Evolutionary conservation across 2,113 vertebrate genomes (phyloP), one percentile per base, ranked within the genome.

Genomic region (Spermophilus dauricus): DNA sequence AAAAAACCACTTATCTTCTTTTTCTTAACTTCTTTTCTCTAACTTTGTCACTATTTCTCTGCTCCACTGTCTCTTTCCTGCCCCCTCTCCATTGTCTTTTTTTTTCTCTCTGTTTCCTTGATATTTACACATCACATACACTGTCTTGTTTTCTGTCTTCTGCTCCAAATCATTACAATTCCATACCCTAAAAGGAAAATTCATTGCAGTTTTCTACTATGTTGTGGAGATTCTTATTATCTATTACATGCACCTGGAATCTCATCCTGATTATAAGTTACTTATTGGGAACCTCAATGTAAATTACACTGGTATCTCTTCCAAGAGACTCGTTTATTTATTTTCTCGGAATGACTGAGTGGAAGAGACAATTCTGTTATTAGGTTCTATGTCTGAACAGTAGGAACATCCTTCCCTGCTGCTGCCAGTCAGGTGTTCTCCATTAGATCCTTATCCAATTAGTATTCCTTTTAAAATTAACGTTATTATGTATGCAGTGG

Each of bases 401-500:
- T 56, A 92, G 42, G 34, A 10, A 37, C 8, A 61, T 30, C 1
- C 12, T 82, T 94, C 26, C 22, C 20, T 42, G 28, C 34, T 69
- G 7, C 56, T 93, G 37, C n/a, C 72, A 80, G 17, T 89, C 32
- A 91, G 22, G 7, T 32, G 8, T 28, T 9, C 11, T 80, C 86
- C 26, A 48, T 88, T 80, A 85, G 20, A 86, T 83, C 10, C 26
- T 85, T 65, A 65, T 17, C 69, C 30, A 86, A 80, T 94, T 95
- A 94, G 28, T 20, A 67, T 96, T 96, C 30, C 42, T 96, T 96
- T 78, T 75, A 63, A 91, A 78, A 69, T 95, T 56, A 82, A 86
- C 86, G 5, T 72, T 96, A 93, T 96, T 94, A 53, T 80, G 56
- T 58, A 95, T 87, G 16, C 58, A 76, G 30, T 82, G 53, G 88